phyloP scores from a whole-genome alignment of 2,113 vertebrate species.

The Cygnus buccinator region DNA sequence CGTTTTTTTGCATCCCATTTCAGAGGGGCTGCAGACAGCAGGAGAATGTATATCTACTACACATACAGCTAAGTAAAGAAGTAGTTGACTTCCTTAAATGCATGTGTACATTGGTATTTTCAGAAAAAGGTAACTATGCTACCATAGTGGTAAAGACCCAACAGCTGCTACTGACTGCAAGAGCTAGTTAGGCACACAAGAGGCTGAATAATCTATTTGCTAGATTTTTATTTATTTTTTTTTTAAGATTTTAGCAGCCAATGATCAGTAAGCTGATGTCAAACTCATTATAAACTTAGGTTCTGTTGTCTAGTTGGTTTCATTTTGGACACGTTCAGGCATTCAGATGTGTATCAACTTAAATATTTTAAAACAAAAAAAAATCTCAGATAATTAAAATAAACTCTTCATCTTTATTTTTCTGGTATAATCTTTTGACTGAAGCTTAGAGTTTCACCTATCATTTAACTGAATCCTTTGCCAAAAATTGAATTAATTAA shows the following conservation, averaged over 20 bases:
- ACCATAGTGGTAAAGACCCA: background rate
- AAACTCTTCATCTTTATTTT: background rate
- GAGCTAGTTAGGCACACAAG: fast-evolving
- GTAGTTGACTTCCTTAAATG: background rate
- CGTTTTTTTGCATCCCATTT: background rate
- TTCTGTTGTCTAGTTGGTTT: background rate
- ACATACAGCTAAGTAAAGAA: background rate
- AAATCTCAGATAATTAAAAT: background rate
- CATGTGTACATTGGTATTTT: background rate
- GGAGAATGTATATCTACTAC: background rate
- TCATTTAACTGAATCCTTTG: background rate
- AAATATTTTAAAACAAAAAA: background rate
- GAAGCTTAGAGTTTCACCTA: background rate
- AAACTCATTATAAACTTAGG: background rate
- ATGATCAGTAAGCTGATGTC: background rate
- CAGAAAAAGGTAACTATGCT: background rate
- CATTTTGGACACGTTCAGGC: background rate
- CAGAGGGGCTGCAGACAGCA: background rate
- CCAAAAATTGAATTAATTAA: background rate
- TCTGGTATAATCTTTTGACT: background rate
- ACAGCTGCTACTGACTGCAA: background rate
- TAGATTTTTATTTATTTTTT: background rate
- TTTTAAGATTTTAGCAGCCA: background rate
- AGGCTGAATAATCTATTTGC: background rate
- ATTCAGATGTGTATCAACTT: background rate